Conservation (phyloP, 2,888 invertebrate genomes). For the Ephialtes manifestator region DNA sequence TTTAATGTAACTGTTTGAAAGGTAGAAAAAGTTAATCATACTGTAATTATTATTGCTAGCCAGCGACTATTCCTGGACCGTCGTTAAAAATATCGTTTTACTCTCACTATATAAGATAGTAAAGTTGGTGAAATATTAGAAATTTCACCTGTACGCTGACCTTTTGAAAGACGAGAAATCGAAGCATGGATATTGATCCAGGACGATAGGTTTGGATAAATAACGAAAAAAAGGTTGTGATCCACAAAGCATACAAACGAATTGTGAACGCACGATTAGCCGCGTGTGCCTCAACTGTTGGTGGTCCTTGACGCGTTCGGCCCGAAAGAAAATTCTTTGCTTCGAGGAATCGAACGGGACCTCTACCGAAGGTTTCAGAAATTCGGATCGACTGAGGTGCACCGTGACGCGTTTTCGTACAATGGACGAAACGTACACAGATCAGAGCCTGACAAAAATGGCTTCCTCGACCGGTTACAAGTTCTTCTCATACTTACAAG, state of each 20-base stretch:
- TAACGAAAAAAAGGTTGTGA: slow-evolving; percentile 40
- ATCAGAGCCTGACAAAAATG: slow-evolving; percentile 13
- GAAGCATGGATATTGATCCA: slow-evolving; percentile 63
- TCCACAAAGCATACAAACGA: slow-evolving; percentile 63
- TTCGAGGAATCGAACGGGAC: slow-evolving; percentile 42
- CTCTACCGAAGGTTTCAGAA: slow-evolving; percentile 3
- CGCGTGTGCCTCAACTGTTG: slow-evolving; percentile 42
- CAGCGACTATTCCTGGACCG: too few relatives aligned
- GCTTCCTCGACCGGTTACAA: background rate
- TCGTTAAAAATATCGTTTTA: too few relatives aligned
- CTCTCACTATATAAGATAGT: too few relatives aligned
- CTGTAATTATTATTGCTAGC: too few relatives aligned
- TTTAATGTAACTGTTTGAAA: background rate
- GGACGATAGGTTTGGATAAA: slow-evolving; percentile 49
- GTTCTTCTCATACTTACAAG: background rate
- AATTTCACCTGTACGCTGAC: slow-evolving; percentile 31
- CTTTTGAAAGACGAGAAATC: slow-evolving; percentile 31
- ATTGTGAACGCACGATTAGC: slow-evolving; percentile 68
- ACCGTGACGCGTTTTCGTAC: slow-evolving; percentile 63
- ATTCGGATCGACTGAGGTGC: slow-evolving; percentile 21
- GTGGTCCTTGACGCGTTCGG: slow-evolving; percentile 49
- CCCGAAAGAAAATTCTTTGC: slow-evolving; percentile 33
- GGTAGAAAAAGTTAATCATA: too few relatives aligned
- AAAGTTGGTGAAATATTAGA: background rate
- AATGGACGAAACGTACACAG: slow-evolving; percentile 28